Evolutionary conservation across 2,888 invertebrate species (phyloP), one percentile per base, ranked within the genome.

Genomic region (Synanthedon formicaeformis): DNA sequence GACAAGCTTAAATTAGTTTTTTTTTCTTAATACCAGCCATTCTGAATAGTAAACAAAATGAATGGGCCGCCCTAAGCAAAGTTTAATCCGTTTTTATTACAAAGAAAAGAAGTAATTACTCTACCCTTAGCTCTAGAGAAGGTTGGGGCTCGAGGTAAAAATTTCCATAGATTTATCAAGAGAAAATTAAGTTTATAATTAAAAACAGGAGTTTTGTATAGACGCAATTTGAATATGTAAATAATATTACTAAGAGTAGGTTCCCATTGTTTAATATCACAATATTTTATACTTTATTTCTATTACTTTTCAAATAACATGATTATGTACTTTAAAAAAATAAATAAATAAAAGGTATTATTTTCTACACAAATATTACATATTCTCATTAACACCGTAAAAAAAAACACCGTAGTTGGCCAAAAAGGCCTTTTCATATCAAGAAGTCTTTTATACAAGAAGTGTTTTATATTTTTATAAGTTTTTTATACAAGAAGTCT

Each of bases 141-240:
- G 85, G 84, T 78, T 78, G 77, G 72, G 76, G 68, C 78, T 68
- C 71, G 82, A 87, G 85, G 84, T 85, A 81, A 80, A 84, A 85
- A 87, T 86, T 86, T 85, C 86, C 86, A 87, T 87, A 86, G 86
- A 86, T 86, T 87, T 87, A 87, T 86, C 86, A 86, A 86, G 86
- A 87, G 79, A 78, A 86, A 87, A 87, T 87, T 86, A 86, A 86
- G 83, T 86, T 86, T 86, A 85, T 87, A 87, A 87, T 87, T 87
- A 87, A 86, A 86, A 86, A 81, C 86, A 82, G 79, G 82, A 85
- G 81, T 86, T 85, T 80, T 86, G 85, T 84, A 81, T 86, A 80
- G 84, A 78, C 76, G 74, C 72, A 74, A 87, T 87, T 86, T 85
- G 73, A 87, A 87, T 86, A 85, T 85, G 83, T 83, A 80, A 84